A percentile compares a stretch with the other conserved stretches of the same genome.
Conservation (phyloP, 2,888 invertebrate genomes). For the Agriopis aurantiaria region DNA sequence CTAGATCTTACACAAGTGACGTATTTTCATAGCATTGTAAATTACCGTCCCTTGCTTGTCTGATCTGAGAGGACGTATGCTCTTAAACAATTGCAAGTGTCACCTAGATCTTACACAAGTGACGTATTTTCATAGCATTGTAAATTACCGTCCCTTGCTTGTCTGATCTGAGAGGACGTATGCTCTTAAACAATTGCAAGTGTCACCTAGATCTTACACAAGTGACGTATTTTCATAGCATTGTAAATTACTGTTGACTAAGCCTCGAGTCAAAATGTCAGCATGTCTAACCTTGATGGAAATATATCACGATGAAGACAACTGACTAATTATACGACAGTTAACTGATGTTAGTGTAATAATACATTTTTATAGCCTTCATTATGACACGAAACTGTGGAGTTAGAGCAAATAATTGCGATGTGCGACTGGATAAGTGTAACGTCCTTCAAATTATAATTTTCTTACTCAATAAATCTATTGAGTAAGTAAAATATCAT, state of each 20-base stretch:
- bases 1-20: too few species aligned
- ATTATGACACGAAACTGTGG: slow-evolving; percentile 41
- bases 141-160: background rate
- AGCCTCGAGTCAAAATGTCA: slow-evolving; percentile 26
- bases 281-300: slow-evolving; percentile 21
- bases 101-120: background rate
- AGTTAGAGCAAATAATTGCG: slow-evolving; percentile 34
- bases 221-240: background rate
- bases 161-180: too few species aligned
- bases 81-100: too few species aligned
- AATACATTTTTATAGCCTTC: slow-evolving; percentile 35
- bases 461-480: slow-evolving; percentile 4
- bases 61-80: too few species aligned
- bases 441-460: slow-evolving; percentile 17
- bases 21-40: too few species aligned
- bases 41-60: too few species aligned
- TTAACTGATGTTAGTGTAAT: slow-evolving; percentile 33
- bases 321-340: slow-evolving; percentile 46
- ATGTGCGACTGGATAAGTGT: slow-evolving; percentile 8
- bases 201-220: background rate
- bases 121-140: background rate
- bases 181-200: too few species aligned
- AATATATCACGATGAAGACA: slow-evolving; percentile 47
- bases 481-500: too few species aligned
- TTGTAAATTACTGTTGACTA: background rate